Evolutionary conservation across 2,113 vertebrate genomes (phyloP).

Genomic region (Grammomys dolichurus): DNA sequence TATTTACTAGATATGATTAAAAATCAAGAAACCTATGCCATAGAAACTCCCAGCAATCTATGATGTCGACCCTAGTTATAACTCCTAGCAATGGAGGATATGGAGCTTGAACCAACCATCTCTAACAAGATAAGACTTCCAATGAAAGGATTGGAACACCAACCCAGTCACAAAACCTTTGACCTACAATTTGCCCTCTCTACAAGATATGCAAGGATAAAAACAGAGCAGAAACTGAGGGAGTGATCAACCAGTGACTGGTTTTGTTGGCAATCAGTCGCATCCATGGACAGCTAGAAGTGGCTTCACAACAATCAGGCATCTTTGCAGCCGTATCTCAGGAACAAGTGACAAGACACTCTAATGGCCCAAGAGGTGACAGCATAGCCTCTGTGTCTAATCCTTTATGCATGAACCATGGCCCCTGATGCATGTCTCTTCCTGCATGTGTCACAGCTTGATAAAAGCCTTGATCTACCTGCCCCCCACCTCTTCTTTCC

Average conservation of each 20-base stretch:
- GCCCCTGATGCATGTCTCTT: no score
- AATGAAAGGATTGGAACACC: background rate
- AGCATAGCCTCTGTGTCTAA: no score
- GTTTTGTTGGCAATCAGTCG: no score
- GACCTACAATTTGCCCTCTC: background rate
- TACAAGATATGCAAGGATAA: background rate
- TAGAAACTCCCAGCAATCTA: background rate
- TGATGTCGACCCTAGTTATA: background rate
- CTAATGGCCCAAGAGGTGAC: no score
- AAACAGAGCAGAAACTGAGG: background rate
- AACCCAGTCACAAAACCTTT: background rate
- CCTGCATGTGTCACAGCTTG: no score
- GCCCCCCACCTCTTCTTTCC: no score
- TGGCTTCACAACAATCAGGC: no score
- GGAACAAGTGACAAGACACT: no score
- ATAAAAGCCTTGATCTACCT: no score
- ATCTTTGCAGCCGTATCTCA: no score
- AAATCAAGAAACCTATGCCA: background rate
- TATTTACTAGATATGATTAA: background rate
- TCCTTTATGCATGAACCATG: no score
- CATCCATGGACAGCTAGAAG: no score
- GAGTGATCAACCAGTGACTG: background rate
- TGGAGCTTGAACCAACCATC: background rate
- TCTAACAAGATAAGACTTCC: background rate
- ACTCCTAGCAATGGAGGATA: background rate